Percentiles rank a stretch among this genome's conserved stretches.
phyloP scores from a whole-genome alignment of 2,797 vertebrate genomes.

The Oreochromis mossambicus region DNA sequence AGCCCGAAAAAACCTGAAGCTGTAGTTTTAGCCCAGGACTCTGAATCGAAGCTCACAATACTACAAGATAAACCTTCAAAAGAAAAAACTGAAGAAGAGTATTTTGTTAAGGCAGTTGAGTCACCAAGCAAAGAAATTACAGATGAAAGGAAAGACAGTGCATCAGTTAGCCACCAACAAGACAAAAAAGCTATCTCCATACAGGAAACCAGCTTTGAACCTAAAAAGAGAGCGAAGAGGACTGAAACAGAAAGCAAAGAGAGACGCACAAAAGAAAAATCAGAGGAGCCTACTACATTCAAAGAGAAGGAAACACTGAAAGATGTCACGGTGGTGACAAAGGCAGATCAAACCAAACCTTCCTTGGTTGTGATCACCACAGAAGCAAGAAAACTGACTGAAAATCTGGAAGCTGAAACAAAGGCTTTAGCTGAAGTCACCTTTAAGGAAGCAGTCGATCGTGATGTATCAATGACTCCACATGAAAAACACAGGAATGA shows the following conservation, averaged over 20 bases:
- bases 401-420: background rate
- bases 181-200: background rate
- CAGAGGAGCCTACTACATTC: background rate
- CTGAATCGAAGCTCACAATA: background rate
- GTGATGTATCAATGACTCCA: background rate
- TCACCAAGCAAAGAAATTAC: background rate
- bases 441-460: background rate
- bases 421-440: background rate
- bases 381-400: background rate
- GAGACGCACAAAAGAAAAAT: background rate
- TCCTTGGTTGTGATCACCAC: background rate
- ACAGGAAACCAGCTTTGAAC: background rate
- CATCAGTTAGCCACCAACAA: background rate
- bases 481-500: background rate
- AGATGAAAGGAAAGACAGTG: conserved; percentile 13
- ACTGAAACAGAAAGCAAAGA: background rate
- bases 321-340: background rate
- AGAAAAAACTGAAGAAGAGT: background rate
- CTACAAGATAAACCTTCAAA: background rate
- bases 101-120: background rate
- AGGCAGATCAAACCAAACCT: background rate
- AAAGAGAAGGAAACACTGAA: background rate
- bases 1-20: background rate
- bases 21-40: background rate
- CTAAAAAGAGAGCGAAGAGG: background rate